These are phyloP conservation scores for Pristionchus japonicus DNA, from an alignment of 2,888 invertebrate genomes.

Conservation along the genomic window DNA sequence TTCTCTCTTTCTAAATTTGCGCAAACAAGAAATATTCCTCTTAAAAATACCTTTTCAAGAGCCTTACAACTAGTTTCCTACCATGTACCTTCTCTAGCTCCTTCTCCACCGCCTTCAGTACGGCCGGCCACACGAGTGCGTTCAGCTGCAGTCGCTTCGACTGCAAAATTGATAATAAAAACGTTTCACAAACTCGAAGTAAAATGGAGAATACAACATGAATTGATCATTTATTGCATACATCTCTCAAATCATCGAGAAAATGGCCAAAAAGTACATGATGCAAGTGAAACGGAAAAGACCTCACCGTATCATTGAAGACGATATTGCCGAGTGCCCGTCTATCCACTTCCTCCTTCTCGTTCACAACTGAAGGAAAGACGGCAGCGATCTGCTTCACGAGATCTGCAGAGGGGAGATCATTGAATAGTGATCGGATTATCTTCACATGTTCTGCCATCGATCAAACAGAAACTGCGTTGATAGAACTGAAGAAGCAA, in stretches of 20 bases:
- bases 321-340: conserved; percentile 35
- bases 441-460: neutral
- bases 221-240: too few species aligned
- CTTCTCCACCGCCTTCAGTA: conserved; percentile 22
- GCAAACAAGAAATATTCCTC: too few species aligned
- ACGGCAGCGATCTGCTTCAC: neutral
- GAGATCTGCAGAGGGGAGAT: neutral
- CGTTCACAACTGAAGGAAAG: conserved; percentile 37
- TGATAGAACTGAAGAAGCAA: too few species aligned
- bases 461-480: neutral
- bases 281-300: too few species aligned
- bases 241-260: too few species aligned
- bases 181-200: neutral
- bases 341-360: conserved; percentile 45
- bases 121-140: conserved; percentile 41
- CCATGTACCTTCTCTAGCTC: conserved; percentile 30
- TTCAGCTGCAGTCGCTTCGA: conserved; percentile 30
- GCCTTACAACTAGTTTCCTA: neutral
- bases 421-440: neutral
- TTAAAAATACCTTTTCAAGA: too few species aligned
- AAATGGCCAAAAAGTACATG: too few species aligned
- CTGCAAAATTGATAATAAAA: neutral
- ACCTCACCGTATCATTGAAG: conserved; percentile 25
- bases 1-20: too few species aligned
- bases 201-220: too few species aligned